Evolutionary conservation across 1,140 invertebrate genomes (phyloP), one percentile per base, ranked within the genome.

Genomic region (Pissodes strobi): DNA sequence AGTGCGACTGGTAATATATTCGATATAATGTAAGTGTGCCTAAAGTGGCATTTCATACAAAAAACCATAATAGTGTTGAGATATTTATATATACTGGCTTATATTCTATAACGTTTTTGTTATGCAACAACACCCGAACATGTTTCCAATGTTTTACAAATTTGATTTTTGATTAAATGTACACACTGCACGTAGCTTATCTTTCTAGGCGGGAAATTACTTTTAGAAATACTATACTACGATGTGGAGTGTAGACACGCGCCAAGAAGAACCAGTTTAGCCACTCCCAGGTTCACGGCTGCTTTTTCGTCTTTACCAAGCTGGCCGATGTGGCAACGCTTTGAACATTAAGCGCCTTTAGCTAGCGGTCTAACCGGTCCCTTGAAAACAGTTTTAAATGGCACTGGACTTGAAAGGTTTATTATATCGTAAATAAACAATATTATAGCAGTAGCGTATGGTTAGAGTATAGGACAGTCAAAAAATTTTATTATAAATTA

Each of bases 241-340:
- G n/a, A n/a, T 43, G 12, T 43, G 9, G 17, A 17, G 12, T 13
- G 12, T 8, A 43, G 39, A 43, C 39, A 43, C 39, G 39, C 39
- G 39, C 39, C 39, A 43, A 43, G 17, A 17, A 17, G 39, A 43
- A 43, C 39, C 39, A 43, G 39, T 43, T 43, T 43, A 13, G 17
- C 39, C 39, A 43, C 39, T 43, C 17, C 39, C n/a, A n/a, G n/a
- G n/a, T n/a, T n/a, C n/a, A n/a, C n/a, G n/a, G n/a, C n/a, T n/a
- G n/a, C n/a, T n/a, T n/a, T 43, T 43, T n/a, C 39, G 12, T 17
- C 39, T 43, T 43, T 17, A 17, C 39, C 39, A 9, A 17, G 39
- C 17, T 43, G 39, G 8, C 6, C 39, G 39, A 43, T 43, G 39
- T 13, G 17, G 39, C 12, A 43, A 12, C 12, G 17, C 39, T 43